Evolutionary conservation across 2,113 vertebrate species (phyloP).

Genomic region (Misgurnus mizolepis): DNA sequence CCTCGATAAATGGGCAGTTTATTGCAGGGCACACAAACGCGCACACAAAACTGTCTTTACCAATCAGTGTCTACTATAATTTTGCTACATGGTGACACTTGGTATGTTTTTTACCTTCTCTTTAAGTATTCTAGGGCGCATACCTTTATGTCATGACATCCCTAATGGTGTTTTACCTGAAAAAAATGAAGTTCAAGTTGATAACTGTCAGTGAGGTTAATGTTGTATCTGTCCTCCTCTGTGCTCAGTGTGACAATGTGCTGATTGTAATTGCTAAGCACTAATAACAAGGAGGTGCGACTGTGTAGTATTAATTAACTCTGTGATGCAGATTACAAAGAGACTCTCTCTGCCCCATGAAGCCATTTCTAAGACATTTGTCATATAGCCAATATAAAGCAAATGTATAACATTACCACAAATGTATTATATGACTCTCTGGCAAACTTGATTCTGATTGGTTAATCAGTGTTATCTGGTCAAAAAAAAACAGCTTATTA

Average conservation of each 20-base stretch:
- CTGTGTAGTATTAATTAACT: constrained; percentile 49
- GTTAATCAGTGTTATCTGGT: neutral
- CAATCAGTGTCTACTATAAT: too few species aligned
- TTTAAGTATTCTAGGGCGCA: neutral
- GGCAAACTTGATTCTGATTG: neutral
- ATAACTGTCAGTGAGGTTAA: constrained; percentile 53
- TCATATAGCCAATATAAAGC: neutral
- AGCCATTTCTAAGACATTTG: constrained; percentile 7
- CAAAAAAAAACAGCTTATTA: neutral
- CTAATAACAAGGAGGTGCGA: constrained; percentile 54
- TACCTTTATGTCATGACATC: constrained; percentile 25
- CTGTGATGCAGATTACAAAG: constrained; percentile 48
- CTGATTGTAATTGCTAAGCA: constrained; percentile 58
- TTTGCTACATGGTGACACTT: neutral
- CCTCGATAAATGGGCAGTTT: too few species aligned
- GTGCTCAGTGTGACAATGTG: constrained; percentile 51
- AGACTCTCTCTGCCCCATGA: neutral
- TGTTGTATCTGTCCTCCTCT: constrained; percentile 47
- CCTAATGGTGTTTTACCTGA: neutral
- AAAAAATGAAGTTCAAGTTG: constrained; percentile 40
- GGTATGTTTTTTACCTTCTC: neutral
- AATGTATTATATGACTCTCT: neutral
- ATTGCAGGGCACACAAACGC: too few species aligned
- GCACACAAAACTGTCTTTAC: neutral
- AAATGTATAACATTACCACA: neutral